Percentiles rank a stretch among this genome's conserved stretches.
Conservation (phyloP, 2,797 vertebrate genomes). For the Microchirus variegatus region DNA sequence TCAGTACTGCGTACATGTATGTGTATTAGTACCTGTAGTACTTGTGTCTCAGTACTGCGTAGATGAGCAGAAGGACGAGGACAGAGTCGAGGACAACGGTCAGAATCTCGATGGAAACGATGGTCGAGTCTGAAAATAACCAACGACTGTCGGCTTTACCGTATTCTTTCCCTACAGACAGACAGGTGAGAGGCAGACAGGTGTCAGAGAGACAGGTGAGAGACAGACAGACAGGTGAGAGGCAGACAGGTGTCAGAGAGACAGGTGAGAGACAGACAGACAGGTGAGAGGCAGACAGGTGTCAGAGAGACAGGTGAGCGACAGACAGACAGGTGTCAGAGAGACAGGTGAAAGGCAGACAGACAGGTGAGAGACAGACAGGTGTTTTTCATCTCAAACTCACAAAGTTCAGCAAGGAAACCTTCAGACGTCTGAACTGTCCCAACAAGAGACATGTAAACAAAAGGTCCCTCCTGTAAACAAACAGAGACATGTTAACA, state of each 20-base stretch:
- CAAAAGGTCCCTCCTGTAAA: conserved; percentile 84
- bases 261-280: not conserved
- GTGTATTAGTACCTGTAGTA: conserved; percentile 71
- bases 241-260: not conserved
- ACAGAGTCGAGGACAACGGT: conserved; percentile 75
- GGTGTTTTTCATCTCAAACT: conserved; percentile 51
- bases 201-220: not conserved
- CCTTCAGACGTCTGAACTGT: conserved; percentile 81
- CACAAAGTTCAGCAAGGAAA: conserved; percentile 84
- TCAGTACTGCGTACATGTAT: not conserved
- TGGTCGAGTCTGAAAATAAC: conserved; percentile 76
- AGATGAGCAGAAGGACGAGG: conserved; percentile 75
- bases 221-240: too few relatives aligned
- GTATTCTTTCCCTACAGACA: conserved; percentile 84
- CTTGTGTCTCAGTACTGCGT: conserved; percentile 76
- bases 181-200: not conserved
- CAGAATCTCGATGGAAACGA: conserved; percentile 79
- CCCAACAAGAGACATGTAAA: conserved; percentile 85
- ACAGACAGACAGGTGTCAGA: not conserved
- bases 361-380: not conserved
- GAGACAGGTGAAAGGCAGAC: not conserved
- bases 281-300: not conserved
- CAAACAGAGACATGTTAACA: too few relatives aligned
- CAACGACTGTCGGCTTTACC: conserved; percentile 84
- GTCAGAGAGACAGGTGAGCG: not conserved